These are phyloP conservation scores for Oxygymnocypris stewartii DNA, from an alignment of 2,113 vertebrate genomes.

Conservation along the genomic window DNA sequence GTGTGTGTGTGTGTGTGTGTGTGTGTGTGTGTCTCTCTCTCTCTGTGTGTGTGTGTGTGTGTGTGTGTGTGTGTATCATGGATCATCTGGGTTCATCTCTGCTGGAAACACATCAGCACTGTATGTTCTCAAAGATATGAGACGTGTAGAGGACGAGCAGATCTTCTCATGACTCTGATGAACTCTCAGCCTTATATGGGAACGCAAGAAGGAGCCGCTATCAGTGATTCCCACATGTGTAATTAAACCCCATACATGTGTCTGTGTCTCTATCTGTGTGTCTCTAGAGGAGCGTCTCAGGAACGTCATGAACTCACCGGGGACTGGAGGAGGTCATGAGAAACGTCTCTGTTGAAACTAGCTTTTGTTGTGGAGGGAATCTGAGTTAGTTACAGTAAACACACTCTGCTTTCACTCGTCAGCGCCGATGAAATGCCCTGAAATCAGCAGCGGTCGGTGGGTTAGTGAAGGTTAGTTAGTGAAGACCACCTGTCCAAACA, in stretches of 20 bases:
- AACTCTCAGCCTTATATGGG: neutral
- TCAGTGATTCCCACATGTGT: conserved; percentile 18
- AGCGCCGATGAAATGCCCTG: neutral
- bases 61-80: neutral
- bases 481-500: conserved; percentile 52
- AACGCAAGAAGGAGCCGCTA: neutral
- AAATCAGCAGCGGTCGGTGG: neutral
- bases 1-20: too few species aligned
- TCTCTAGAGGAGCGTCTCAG: neutral
- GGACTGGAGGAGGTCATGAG: neutral
- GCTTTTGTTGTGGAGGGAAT: neutral
- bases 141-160: neutral
- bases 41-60: too few species aligned
- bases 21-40: too few species aligned
- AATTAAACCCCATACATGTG: neutral
- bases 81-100: neutral
- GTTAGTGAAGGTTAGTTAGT: neutral
- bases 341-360: neutral
- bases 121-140: neutral
- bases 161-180: neutral
- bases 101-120: neutral
- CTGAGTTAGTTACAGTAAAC: neutral
- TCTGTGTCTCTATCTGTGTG: neutral
- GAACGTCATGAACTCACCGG: neutral
- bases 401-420: neutral